Evolutionary conservation across 2,888 invertebrate genomes (phyloP), one percentile per base, ranked within the genome.

Genomic region (Drosophila fulvimacula): DNA sequence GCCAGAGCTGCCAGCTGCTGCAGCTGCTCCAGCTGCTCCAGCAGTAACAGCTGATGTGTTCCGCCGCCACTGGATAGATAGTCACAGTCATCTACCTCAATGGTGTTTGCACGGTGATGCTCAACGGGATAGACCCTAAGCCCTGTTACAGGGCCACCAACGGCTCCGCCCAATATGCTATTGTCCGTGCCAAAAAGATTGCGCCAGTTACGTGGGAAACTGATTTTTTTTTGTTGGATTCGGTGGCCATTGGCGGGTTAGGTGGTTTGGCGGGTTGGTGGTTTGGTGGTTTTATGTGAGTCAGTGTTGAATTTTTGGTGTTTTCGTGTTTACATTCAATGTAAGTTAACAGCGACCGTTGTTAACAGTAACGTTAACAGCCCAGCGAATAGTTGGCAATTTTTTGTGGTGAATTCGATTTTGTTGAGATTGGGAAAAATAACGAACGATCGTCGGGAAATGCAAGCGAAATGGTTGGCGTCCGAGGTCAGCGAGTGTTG

Each of bases 121-220:
- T 92, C 92, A 66, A 89, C 49, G 34, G 77, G 78, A 32, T 78
- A 73, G 38, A 77, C 62, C 34, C 79, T 76, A 30, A 79, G 72
- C 38, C 80, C 89, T 53, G 79, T 82, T 39, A 78, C 80, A 39
- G 86, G 81, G 55, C 81, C 86, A 51, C 78, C 71, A 27, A 58
- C 58, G 41, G 75, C 60, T 58, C 75, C 60, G 59, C 77, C 66
- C 57, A 87, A 57, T 41, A 84, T 65, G 55, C 83, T 76, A 48
- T 72, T 77, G 59, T 69, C 79, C 32, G 74, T 76, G 58, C 90
- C 90, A 74, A 91, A 86, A 27, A 90, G 85, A 64, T 90, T 85
- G 73, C 92, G 92, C 93, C 92, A 92, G 82, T 92, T 90, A 70
- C 91, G 91, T 76, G 92, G 89, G 76, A 92, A 89, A 78, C 93